These are phyloP conservation scores for Drosophila kanapiae DNA, from an alignment of 1,140 invertebrate genomes.

Conservation along the genomic window DNA sequence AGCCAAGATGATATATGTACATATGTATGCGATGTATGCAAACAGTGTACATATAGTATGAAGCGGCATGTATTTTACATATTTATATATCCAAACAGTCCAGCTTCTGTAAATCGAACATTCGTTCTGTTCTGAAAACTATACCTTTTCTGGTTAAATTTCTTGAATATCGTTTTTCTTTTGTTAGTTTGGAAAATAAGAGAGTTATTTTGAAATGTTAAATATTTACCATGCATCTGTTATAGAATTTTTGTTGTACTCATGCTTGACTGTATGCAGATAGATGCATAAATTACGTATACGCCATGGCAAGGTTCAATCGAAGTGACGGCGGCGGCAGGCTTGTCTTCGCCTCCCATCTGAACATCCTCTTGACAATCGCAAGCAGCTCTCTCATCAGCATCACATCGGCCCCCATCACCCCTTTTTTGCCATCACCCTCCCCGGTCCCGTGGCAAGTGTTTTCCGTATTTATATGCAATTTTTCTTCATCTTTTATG, in stretches of 20 bases:
- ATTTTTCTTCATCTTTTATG: constrained; percentile 83
- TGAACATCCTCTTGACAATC: constrained; percentile 68
- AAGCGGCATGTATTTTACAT: constrained; percentile 17
- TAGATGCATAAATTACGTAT: constrained; percentile 75
- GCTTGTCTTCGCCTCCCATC: constrained; percentile 30
- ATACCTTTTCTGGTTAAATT: neutral
- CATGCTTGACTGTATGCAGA: constrained; percentile 21
- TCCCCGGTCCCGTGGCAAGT: constrained; percentile 7
- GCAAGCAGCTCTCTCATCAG: constrained; percentile 52
- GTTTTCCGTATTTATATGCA: constrained; percentile 77
- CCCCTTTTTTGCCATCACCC: neutral
- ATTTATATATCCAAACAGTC: constrained; percentile 11
- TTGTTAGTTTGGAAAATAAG: neutral
- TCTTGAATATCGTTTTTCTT: neutral
- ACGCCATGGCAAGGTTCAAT: constrained; percentile 69
- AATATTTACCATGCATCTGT: neutral
- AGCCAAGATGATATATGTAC: constrained; percentile 36
- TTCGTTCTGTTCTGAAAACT: no score
- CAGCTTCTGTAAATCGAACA: neutral
- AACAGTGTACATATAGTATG: constrained; percentile 9
- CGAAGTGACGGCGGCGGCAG: constrained; percentile 41
- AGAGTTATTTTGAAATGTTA: neutral
- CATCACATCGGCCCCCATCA: neutral
- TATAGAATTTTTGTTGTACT: no score
- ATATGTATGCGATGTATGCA: constrained; percentile 25